phyloP scores from a whole-genome alignment of 1,140 invertebrate species.

The Orchesella cincta region DNA sequence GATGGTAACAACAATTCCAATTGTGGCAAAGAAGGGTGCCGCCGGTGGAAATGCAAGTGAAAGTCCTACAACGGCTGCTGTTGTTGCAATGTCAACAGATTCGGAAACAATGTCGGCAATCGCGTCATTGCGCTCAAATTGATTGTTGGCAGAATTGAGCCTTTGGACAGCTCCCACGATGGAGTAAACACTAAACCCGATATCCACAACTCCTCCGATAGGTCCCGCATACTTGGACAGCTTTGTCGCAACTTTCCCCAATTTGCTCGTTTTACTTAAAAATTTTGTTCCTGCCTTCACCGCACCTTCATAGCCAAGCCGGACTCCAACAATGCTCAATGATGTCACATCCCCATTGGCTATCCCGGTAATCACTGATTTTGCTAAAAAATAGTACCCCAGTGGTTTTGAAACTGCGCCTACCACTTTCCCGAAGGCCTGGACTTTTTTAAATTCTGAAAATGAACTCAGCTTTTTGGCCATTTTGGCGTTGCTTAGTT shows the following conservation, averaged over 20 bases:
- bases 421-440: no score
- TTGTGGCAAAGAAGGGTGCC: not conserved
- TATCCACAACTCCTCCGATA: not conserved
- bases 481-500: not conserved
- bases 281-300: not conserved
- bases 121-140: not conserved
- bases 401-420: not conserved
- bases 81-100: not conserved
- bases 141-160: not conserved
- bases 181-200: not conserved
- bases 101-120: not conserved
- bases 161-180: not conserved
- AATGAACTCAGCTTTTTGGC: no score
- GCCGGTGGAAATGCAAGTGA: not conserved
- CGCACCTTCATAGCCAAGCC: not conserved
- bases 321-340: not conserved
- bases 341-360: not conserved
- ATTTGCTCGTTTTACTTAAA: not conserved
- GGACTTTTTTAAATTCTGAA: no score
- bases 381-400: not conserved
- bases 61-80: not conserved
- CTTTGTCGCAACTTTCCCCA: not conserved
- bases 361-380: not conserved
- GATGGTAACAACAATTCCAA: not conserved
- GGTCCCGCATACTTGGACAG: no score